Evolutionary conservation across 1,140 invertebrate species (phyloP).

Genomic region (Maniola jurtina): DNA sequence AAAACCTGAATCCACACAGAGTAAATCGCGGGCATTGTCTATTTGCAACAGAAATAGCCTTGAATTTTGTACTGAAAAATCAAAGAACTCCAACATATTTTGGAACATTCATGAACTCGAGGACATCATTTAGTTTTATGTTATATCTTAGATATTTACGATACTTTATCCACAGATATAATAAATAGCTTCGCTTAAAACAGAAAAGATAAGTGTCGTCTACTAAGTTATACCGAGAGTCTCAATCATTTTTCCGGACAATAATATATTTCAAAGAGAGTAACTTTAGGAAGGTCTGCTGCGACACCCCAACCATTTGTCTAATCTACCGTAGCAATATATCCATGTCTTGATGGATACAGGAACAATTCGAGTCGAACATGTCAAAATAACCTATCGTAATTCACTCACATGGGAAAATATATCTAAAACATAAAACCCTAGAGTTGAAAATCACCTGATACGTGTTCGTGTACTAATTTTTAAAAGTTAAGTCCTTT

Average conservation of each 20-base stretch:
- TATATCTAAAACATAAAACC: background rate
- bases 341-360: conserved; percentile 49
- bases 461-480: background rate
- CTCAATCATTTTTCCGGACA: conserved; percentile 16
- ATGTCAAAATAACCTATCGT: conserved; percentile 34
- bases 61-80: too few relatives aligned
- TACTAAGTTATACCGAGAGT: background rate
- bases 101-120: too few relatives aligned
- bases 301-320: conserved; percentile 41
- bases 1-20: too few relatives aligned
- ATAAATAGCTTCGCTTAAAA: too few relatives aligned
- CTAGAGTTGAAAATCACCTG: background rate
- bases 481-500: background rate
- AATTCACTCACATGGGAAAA: background rate
- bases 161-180: too few relatives aligned
- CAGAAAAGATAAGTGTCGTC: too few relatives aligned
- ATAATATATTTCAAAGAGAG: conserved; percentile 19
- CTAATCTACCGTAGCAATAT: conserved; percentile 49
- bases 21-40: too few relatives aligned
- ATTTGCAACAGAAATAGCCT: too few relatives aligned
- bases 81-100: too few relatives aligned
- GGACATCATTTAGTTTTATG: too few relatives aligned
- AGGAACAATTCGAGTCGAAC: conserved; percentile 51
- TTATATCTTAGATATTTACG: too few relatives aligned
- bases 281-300: conserved; percentile 24